Evolutionary conservation across 2,113 vertebrate genomes (phyloP).

Genomic region (Rhinolophus ferrumequinum): DNA sequence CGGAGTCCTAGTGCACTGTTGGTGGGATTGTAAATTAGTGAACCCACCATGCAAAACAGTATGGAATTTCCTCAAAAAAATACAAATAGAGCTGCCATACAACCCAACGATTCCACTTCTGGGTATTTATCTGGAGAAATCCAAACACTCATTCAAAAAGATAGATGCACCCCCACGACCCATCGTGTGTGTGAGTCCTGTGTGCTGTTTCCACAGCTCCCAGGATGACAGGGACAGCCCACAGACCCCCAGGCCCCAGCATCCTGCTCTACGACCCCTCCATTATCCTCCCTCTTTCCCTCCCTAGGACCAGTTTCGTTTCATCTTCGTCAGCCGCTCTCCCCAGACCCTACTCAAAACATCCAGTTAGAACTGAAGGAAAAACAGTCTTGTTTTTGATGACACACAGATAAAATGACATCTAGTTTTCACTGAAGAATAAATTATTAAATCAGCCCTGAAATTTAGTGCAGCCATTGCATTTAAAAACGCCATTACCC

Average conservation of each 20-base stretch:
- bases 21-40: not conserved
- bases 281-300: not conserved
- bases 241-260: not conserved
- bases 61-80: not conserved
- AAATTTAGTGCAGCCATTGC: not conserved
- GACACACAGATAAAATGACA: not conserved
- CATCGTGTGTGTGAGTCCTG: not conserved
- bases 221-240: not conserved
- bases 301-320: not conserved
- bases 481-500: not conserved
- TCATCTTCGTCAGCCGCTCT: not conserved
- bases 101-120: not conserved
- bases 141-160: not conserved
- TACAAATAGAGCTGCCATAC: not conserved
- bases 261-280: not conserved
- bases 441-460: not conserved
- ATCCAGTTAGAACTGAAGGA: not conserved
- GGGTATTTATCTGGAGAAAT: not conserved
- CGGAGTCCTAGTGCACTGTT: not conserved
- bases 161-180: no score
- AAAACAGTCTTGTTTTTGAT: not conserved
- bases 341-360: not conserved
- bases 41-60: not conserved
- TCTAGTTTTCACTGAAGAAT: not conserved
- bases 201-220: not conserved